Base-by-base conservation (phyloP, 2,888 invertebrate species). In the Mimas tiliae region DNA sequence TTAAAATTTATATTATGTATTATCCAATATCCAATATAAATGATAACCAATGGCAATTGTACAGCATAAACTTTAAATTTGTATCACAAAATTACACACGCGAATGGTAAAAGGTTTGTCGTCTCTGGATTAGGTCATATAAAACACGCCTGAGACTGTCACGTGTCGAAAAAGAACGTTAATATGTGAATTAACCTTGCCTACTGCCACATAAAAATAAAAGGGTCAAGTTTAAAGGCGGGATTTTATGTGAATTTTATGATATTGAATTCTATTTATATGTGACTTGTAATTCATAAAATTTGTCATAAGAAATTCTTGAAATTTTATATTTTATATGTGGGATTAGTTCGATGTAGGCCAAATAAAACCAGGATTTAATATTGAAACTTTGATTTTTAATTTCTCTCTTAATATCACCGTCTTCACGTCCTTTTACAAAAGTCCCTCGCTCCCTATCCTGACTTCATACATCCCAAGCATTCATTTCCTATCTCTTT, bases 191-290 rank as follows among this genome's bases (percentile, higher is more conserved):
- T 42, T 42, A 58, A 58, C 58, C 42, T 58, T 38, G 58, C 38
- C 58, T 58, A 12, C 42, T 34, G 55, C 55, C 38, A 42, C 55
- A 55, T 55, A 55, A 55, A 55, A 55, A 58, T 19, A 58, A 58
- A 58, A 58, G 42, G 58, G 58, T 58, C 58, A 58, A 58, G 58
- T 58, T 58, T 58, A 58, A 58, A 58, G 42, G 38, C 42, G 58
- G 42, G 16, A 21, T 12, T 38, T 42, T 58, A 42, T 16, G 58
- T 19, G 42, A 42, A 12, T 58, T 58, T 58, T 58, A 58, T 58
- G 38, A 11, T 42, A 27, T 27, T 27, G 27, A 27, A 27, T 42
- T 58, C 58, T 58, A 19, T 58, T 58, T 42, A 19, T 42, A 58
- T 6, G 58, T 12, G 12, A 42, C 6, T 11, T 58, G 55, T 7